Percentiles rank a stretch among this genome's conserved stretches.
These are phyloP conservation scores for Cylas formicarius DNA, from an alignment of 1,140 invertebrate genomes.

Conservation along the genomic window DNA sequence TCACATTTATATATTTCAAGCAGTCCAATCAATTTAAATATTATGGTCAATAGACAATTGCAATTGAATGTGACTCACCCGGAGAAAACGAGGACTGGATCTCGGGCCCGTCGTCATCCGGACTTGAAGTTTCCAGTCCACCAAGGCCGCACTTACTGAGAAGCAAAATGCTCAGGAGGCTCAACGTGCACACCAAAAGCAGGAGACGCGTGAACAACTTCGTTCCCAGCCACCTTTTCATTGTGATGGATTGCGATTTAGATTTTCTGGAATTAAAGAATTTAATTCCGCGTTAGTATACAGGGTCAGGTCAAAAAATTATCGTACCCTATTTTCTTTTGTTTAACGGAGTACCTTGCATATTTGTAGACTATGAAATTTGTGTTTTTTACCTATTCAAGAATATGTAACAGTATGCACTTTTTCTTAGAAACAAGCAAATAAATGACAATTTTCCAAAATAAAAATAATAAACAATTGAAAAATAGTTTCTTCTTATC, in stretches of 20 bases:
- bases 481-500: no score
- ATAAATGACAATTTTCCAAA: background rate
- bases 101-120: conserved; percentile 15
- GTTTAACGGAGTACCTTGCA: background rate
- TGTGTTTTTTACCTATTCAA: background rate
- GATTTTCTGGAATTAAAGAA: conserved; percentile 16
- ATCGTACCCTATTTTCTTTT: no score
- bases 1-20: no score
- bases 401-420: background rate
- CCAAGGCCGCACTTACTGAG: conserved; percentile 49
- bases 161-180: conserved; percentile 49
- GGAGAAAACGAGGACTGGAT: no score
- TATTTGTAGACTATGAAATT: background rate
- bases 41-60: no score
- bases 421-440: background rate
- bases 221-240: conserved; percentile 49
- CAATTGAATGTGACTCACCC: no score
- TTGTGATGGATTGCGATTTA: conserved; percentile 36
- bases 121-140: conserved; percentile 24
- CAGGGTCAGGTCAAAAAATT: no score
- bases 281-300: background rate
- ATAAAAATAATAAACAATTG: no score
- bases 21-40: no score
- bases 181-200: conserved; percentile 49
- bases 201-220: conserved; percentile 50